Evolutionary conservation across 2,888 invertebrate species (phyloP).

Genomic region (Melipona bicolor): DNA sequence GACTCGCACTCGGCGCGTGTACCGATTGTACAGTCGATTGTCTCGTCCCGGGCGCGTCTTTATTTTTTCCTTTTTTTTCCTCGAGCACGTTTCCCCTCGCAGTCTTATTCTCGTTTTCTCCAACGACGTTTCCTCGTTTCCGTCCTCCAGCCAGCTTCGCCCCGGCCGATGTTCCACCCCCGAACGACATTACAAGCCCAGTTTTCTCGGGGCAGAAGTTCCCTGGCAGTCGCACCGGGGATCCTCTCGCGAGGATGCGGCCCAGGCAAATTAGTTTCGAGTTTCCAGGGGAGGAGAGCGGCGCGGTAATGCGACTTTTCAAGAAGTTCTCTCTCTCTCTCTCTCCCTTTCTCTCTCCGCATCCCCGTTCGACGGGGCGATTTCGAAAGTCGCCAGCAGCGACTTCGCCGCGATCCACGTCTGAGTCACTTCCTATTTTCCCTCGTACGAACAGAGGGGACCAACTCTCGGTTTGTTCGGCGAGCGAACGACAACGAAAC

Average conservation of each 20-base stretch:
- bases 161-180: neutral
- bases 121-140: slow-evolving; percentile 12
- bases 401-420: slow-evolving; percentile 14
- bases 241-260: slow-evolving; percentile 30
- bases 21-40: neutral
- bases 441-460: neutral
- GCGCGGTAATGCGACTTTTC: slow-evolving; percentile 54
- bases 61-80: neutral
- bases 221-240: slow-evolving; percentile 9
- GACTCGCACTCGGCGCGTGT: neutral
- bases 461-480: neutral
- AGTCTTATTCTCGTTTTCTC: neutral
- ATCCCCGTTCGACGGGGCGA: slow-evolving; percentile 44
- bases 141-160: neutral
- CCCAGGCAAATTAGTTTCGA: slow-evolving; percentile 59
- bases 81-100: neutral
- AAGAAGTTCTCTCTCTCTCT: slow-evolving; percentile 35
- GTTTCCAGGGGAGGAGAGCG: slow-evolving; percentile 37
- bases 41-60: neutral
- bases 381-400: slow-evolving; percentile 42
- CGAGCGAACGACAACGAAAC: neutral
- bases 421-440: slow-evolving; percentile 30
- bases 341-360: neutral
- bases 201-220: slow-evolving; percentile 39
- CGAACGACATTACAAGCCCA: slow-evolving; percentile 40